Evolutionary conservation across 2,113 vertebrate genomes (phyloP), one percentile per base, ranked within the genome.

Genomic region (Rhinopomastus cyanomelas): DNA sequence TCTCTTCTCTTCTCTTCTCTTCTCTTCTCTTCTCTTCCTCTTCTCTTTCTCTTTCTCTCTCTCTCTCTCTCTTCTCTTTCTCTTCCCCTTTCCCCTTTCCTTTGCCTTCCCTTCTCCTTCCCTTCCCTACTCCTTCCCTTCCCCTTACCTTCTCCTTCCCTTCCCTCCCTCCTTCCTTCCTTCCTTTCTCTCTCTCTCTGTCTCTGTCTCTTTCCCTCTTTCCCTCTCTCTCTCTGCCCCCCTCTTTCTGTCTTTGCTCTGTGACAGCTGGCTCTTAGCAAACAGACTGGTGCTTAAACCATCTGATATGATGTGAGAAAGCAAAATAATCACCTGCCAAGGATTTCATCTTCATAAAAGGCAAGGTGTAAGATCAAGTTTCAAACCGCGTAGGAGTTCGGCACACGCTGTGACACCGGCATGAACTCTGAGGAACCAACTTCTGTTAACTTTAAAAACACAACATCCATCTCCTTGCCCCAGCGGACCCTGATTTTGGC

Each of bases 251-350:
- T 13, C 79, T 16, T 29, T 12, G 12, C 55, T 74, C 66, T 11
- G 5, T 87, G 87, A 80, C 96, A 97, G 97, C 96, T 95, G 95
- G 94, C 75, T 94, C 83, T 80, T 95, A 93, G 88, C 95, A 95
- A 91, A 81, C 76, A 85, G 82, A 81, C 88, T 89, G 53, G 59
- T 93, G 92, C 95, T 94, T 53, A 73, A 92, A 81, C 49, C 9
- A 6, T 92, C 96, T 92, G 94, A 96, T 95, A 94, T 64, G 95
- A 96, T 92, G 96, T 84, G 91, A 86, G 94, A 88, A 96, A 97
- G 96, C 90, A 96, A 97, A 97, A 95, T 96, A 97, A 97, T 97
- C 97, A 97, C 95, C 96, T 97, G 97, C 90, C 97, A 96, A 79
- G 93, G 89, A 88, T 93, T 95, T 94, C 68, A 85, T 93, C 96